These are phyloP conservation scores for Cydia strobilella DNA, from an alignment of 1,140 invertebrate genomes.

Conservation along the genomic window DNA sequence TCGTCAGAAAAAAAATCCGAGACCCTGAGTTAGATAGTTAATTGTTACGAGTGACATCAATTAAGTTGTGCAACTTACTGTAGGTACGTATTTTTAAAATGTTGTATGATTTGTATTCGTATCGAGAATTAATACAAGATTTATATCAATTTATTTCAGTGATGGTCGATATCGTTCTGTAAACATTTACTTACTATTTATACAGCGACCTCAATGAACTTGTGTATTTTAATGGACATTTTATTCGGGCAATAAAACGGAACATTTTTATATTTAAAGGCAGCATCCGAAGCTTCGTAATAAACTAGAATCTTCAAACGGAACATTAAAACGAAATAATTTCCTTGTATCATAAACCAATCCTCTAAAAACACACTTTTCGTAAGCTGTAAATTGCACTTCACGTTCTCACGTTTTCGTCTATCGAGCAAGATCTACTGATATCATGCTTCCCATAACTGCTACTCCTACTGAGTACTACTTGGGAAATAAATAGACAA, in stretches of 20 bases:
- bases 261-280: conserved; percentile 16
- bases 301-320: conserved; percentile 26
- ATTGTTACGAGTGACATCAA: no score
- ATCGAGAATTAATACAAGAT: not conserved
- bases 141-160: not conserved
- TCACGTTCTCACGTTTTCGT: no score
- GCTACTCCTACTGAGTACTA: no score
- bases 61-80: not conserved
- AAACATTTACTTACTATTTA: conserved; percentile 15
- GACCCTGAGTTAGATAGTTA: no score
- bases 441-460: no score
- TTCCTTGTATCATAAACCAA: conserved; percentile 26
- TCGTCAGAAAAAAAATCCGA: no score
- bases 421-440: no score
- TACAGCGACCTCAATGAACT: conserved; percentile 17
- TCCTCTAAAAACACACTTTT: conserved; percentile 4
- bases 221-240: conserved; percentile 23
- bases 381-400: not conserved
- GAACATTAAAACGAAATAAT: conserved; percentile 26
- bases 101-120: not conserved
- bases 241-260: conserved; percentile 14
- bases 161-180: not conserved
- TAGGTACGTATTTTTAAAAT: not conserved
- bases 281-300: conserved; percentile 25
- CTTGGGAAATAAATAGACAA: no score